A percentile compares a stretch with the other conserved stretches of the same genome.
Evolutionary conservation across 2,888 invertebrate genomes (phyloP).

Genomic region (Hypolimnas misippus): DNA sequence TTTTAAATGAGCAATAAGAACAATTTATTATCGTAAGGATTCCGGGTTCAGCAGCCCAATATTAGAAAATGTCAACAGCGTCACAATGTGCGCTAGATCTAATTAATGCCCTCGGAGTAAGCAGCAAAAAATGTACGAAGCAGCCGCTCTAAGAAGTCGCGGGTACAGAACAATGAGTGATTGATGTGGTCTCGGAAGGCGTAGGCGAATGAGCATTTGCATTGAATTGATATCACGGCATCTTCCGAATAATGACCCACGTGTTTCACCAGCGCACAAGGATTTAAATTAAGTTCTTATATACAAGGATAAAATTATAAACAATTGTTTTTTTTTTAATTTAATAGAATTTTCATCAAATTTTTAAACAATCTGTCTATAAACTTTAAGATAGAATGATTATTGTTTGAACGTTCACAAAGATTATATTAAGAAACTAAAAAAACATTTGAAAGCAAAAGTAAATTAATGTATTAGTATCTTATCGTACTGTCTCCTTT

Average conservation of each 20-base stretch:
- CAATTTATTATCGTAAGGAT: conserved; percentile 59
- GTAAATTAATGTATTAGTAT: not conserved
- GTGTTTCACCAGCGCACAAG: conserved; percentile 45
- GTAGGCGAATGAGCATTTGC: conserved; percentile 75
- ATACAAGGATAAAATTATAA: not conserved
- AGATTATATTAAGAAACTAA: no score
- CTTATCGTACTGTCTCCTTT: conserved; percentile 35
- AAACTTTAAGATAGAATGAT: no score
- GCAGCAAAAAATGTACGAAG: conserved; percentile 65
- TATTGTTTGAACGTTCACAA: no score
- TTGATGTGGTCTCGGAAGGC: conserved; percentile 65
- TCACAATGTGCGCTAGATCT: conserved; percentile 62
- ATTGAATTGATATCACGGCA: conserved; percentile 74
- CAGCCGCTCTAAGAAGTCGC: conserved; percentile 48
- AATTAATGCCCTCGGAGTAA: conserved; percentile 67
- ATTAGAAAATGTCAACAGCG: conserved; percentile 71
- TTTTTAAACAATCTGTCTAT: no score
- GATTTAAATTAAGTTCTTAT: conserved; percentile 6
- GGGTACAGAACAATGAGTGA: conserved; percentile 66
- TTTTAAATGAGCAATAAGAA: conserved; percentile 47
- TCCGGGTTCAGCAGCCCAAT: conserved; percentile 75
- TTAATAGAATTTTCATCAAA: no score
- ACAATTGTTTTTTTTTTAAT: no score
- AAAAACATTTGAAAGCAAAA: conserved; percentile 5
- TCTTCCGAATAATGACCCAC: conserved; percentile 67